Base-by-base conservation (phyloP, 1,140 invertebrate genomes). In the Agraylea sexmaculata region DNA sequence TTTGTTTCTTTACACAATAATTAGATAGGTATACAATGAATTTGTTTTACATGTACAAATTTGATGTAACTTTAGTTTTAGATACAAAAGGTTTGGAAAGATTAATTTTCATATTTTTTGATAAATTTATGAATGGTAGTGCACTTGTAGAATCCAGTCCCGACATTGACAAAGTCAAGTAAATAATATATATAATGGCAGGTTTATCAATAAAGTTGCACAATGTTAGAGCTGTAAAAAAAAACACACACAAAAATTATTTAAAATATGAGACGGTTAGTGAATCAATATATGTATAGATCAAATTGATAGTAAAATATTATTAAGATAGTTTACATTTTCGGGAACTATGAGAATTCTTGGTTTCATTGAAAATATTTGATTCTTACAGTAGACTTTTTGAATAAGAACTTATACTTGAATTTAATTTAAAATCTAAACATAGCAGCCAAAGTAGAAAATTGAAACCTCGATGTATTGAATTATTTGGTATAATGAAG, bases 1-100 rank as follows among this genome's bases (percentile, higher is more conserved):
- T n/a, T n/a, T n/a, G n/a, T n/a, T n/a, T n/a, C n/a, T n/a, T n/a
- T n/a, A n/a, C n/a, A n/a, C n/a, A n/a, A n/a, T n/a, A n/a, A n/a
- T n/a, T n/a, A n/a, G n/a, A n/a, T n/a, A n/a, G n/a, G n/a, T n/a
- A n/a, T n/a, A n/a, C n/a, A n/a, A n/a, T n/a, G n/a, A n/a, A n/a
- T n/a, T n/a, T n/a, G n/a, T n/a, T n/a, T 37, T 32, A 43, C 15
- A 38, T 30, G 22, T 43, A 43, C 28, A 43, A 38, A 32, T 43
- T 43, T 8, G 42, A 43, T 25, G 34, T 20, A 12, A 38, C 22
- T 31, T 38, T 43, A 19, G 33, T 17, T 43, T 43, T 43, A 16
- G 34, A 20, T 8, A 15, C 21, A 32, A 43, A 40, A 19, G 17
- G 5, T 15, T 39, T 32, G 30, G 36, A 21, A 35, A 38, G 21